Evolutionary conservation across 2,797 vertebrate species (phyloP).

Genomic region (Gila robusta): DNA sequence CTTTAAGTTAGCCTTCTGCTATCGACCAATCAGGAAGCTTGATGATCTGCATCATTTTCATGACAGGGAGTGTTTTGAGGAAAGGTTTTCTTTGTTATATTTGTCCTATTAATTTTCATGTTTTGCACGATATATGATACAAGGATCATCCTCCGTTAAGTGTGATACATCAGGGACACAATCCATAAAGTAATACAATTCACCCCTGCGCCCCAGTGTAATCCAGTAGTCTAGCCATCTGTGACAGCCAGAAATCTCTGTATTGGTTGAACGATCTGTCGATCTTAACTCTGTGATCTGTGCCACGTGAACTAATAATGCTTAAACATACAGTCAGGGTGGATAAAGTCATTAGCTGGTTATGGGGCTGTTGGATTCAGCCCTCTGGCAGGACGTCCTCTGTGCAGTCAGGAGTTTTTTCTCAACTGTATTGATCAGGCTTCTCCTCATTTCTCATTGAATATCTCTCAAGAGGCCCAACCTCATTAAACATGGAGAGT

Average conservation of each 20-base stretch:
- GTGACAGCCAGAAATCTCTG: neutral
- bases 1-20: neutral
- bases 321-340: neutral
- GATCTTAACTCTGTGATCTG: neutral
- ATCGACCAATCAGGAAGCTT: neutral
- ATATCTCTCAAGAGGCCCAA: conserved; percentile 16
- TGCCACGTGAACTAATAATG: neutral
- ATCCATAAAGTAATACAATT: neutral
- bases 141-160: neutral
- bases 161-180: neutral
- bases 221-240: neutral
- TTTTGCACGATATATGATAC: neutral
- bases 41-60: neutral
- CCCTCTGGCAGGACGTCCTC: neutral
- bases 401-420: conserved; percentile 2
- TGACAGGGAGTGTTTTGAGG: neutral
- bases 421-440: conserved; percentile 1
- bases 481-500: conserved; percentile 20
- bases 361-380: neutral
- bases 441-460: conserved; percentile 8
- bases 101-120: conserved; percentile 2
- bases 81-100: neutral
- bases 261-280: neutral
- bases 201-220: neutral
- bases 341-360: neutral